These are phyloP conservation scores for Rhinichthys osculus DNA, from an alignment of 2,797 vertebrate species.

Conservation along the genomic window DNA sequence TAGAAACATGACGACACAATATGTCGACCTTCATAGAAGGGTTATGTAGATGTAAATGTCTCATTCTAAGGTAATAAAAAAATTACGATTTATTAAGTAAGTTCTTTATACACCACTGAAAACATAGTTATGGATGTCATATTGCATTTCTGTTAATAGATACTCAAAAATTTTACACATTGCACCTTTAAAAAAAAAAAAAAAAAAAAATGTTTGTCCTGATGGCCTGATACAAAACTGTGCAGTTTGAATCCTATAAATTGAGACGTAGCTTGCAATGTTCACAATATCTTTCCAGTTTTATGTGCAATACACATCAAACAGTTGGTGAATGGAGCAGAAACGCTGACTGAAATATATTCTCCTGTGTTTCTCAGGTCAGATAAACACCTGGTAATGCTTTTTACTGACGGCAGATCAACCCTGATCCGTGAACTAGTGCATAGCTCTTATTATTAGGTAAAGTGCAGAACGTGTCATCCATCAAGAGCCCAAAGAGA, in stretches of 20 bases:
- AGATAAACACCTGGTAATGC: neutral
- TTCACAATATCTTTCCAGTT: neutral
- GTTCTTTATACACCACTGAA: no score
- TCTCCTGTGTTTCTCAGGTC: neutral
- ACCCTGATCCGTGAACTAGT: constrained; percentile 27
- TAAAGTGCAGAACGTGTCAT: constrained; percentile 47
- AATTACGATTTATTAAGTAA: no score
- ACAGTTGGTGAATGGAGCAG: neutral
- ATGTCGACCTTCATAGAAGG: no score
- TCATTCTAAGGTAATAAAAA: no score
- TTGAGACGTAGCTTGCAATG: neutral
- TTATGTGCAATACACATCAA: neutral
- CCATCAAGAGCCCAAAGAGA: constrained; percentile 56
- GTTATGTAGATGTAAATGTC: no score
- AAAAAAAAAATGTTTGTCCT: no score
- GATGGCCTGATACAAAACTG: neutral
- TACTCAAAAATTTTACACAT: no score
- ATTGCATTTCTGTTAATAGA: no score
- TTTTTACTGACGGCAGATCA: constrained; percentile 36
- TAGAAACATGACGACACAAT: no score
- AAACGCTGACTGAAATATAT: neutral
- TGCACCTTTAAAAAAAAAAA: no score
- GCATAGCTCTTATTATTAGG: constrained; percentile 23
- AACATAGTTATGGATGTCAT: no score
- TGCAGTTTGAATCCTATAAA: neutral